A percentile compares a stretch with the other conserved stretches of the same genome.
Conservation (phyloP, 2,113 vertebrate species). For the Pseudorhombus dupliciocellatus region DNA sequence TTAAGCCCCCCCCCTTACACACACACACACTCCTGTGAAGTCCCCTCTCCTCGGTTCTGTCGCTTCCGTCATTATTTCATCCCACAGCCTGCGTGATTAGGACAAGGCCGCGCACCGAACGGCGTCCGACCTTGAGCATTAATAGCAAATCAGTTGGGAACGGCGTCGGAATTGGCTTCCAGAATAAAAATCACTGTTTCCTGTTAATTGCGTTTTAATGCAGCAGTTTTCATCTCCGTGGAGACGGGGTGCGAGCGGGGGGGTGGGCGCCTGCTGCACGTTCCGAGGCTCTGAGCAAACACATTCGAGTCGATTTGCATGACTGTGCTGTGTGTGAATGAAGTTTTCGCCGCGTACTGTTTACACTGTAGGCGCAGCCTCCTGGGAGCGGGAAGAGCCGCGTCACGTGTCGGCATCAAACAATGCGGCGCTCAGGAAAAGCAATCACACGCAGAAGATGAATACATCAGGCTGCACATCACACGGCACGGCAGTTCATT, state of each 20-base stretch:
- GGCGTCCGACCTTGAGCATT: slow-evolving; percentile 43
- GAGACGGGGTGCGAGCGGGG: slow-evolving; percentile 51
- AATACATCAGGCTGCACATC: slow-evolving; percentile 51
- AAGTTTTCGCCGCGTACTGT: background rate
- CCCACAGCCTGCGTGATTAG: slow-evolving; percentile 44
- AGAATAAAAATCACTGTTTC: slow-evolving; percentile 39
- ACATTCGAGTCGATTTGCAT: slow-evolving; percentile 13
- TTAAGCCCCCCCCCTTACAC: slow-evolving; percentile 1
- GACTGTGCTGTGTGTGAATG: background rate
- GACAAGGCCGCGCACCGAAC: slow-evolving; percentile 35
- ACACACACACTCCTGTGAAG: background rate
- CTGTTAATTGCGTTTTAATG: slow-evolving; percentile 70
- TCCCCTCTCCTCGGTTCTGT: slow-evolving; percentile 7
- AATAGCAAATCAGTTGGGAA: slow-evolving; percentile 42
- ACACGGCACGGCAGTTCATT: slow-evolving; percentile 40
- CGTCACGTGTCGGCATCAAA: slow-evolving; percentile 32
- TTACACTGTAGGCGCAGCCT: background rate
- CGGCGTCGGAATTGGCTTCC: slow-evolving; percentile 32
- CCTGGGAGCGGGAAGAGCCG: slow-evolving; percentile 1
- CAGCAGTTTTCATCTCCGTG: slow-evolving; percentile 52
- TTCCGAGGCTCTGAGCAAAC: slow-evolving; percentile 44
- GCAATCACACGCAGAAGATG: slow-evolving; percentile 55
- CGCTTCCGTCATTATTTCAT: slow-evolving; percentile 36
- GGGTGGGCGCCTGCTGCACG: background rate
- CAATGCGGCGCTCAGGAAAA: slow-evolving; percentile 25